phyloP scores from a whole-genome alignment of 1,140 invertebrate genomes.

The Anagrus nilaparvatae region DNA sequence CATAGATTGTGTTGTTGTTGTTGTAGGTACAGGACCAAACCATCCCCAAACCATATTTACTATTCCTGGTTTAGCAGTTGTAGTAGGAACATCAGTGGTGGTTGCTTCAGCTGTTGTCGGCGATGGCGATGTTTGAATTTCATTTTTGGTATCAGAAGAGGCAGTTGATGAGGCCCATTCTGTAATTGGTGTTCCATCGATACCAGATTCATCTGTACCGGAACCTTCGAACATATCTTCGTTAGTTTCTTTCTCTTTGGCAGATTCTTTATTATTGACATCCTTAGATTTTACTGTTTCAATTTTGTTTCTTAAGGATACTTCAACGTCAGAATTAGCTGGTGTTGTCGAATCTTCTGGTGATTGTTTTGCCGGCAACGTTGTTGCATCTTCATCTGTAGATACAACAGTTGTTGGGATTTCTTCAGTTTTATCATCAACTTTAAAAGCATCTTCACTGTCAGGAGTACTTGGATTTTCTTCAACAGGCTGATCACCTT shows the following conservation, averaged over 20 bases:
- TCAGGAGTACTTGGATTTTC: neutral
- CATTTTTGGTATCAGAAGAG: no score
- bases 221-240: conserved; percentile 34
- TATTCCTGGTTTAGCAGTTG: no score
- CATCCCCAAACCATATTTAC: no score
- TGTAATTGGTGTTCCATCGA: no score
- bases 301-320: neutral
- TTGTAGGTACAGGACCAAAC: no score
- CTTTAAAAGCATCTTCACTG: conserved; percentile 5
- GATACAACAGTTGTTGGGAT: conserved; percentile 5
- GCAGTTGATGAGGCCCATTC: no score
- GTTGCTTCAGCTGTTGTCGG: conserved; percentile 13
- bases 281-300: no score
- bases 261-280: conserved; percentile 6
- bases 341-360: conserved; percentile 2
- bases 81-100: no score
- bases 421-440: conserved; percentile 5
- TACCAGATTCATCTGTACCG: no score
- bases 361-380: conserved; percentile 23
- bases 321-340: neutral
- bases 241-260: conserved; percentile 24
- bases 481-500: conserved; percentile 25
- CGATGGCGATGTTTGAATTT: conserved; percentile 1
- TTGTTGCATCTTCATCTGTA: conserved; percentile 20
- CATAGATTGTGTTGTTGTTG: no score